These are phyloP conservation scores for Hedychridium roseum DNA, from an alignment of 2,888 invertebrate species.

Conservation along the genomic window DNA sequence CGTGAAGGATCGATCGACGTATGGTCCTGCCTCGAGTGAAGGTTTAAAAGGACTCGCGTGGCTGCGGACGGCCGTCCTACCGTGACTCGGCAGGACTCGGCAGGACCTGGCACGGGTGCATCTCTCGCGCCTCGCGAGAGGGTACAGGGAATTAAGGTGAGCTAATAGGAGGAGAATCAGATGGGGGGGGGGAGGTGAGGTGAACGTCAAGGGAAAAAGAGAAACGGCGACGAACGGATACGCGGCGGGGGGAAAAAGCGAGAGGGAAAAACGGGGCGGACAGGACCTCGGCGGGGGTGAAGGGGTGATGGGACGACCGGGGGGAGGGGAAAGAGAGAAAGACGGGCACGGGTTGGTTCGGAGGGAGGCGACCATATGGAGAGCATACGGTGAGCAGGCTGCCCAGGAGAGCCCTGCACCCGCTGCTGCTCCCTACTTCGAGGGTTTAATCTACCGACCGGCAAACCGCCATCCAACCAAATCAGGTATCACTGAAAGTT, in stretches of 20 bases:
- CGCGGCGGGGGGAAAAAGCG: too few relatives aligned
- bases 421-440: slow-evolving; percentile 41
- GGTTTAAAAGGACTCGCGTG: too few relatives aligned
- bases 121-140: slow-evolving; percentile 24
- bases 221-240: too few relatives aligned
- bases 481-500: slow-evolving; percentile 47
- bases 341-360: slow-evolving; percentile 36
- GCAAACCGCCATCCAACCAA: slow-evolving; percentile 59
- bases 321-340: slow-evolving; percentile 4
- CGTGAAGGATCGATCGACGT: too few relatives aligned
- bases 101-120: slow-evolving; percentile 17
- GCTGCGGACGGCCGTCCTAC: too few relatives aligned
- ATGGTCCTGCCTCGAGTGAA: too few relatives aligned
- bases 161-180: slow-evolving; percentile 25
- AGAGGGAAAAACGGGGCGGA: background rate
- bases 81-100: too few relatives aligned
- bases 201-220: too few relatives aligned
- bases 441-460: slow-evolving; percentile 61
- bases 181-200: slow-evolving; percentile 29
- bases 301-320: slow-evolving; percentile 17
- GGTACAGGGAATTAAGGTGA: slow-evolving; percentile 37
- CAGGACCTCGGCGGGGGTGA: background rate
- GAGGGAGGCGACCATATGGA: slow-evolving; percentile 59
- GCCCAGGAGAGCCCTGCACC: slow-evolving; percentile 27
- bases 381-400: slow-evolving; percentile 62